Conservation (phyloP, 2,888 invertebrate genomes). For the Copidosoma aretas region DNA sequence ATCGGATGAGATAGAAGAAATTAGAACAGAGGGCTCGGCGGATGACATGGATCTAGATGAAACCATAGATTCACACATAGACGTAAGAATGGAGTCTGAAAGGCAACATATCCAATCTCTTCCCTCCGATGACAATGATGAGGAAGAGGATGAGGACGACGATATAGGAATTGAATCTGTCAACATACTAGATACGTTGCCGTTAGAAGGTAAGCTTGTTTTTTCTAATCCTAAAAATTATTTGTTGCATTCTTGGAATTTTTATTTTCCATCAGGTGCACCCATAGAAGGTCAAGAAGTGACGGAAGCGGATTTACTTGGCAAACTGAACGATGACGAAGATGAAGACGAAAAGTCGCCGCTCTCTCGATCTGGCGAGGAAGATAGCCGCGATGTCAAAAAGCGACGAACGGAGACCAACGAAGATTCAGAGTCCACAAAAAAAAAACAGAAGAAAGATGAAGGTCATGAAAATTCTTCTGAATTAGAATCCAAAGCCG, state of each 20-base stretch:
- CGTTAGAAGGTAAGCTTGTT: constrained; percentile 34
- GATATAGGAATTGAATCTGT: constrained; percentile 51
- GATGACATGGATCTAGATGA: constrained; percentile 61
- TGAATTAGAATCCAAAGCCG: constrained; percentile 54
- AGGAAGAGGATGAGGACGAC: constrained; percentile 53
- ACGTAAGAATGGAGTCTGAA: constrained; percentile 56
- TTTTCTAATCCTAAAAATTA: background rate
- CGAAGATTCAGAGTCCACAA: constrained; percentile 52
- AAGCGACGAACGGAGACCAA: constrained; percentile 59
- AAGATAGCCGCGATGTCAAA: constrained; percentile 55
- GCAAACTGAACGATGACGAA: constrained; percentile 57
- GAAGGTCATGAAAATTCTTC: constrained; percentile 56
- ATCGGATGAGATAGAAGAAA: constrained; percentile 52
- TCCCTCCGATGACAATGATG: constrained; percentile 56
- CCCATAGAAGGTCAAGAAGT: constrained; percentile 61
- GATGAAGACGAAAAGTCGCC: constrained; percentile 50
- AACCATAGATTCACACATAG: constrained; percentile 60
- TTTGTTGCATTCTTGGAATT: background rate
- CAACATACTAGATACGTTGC: constrained; percentile 60
- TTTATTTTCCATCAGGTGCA: constrained; percentile 49
- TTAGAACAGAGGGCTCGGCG: constrained; percentile 58
- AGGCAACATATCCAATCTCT: constrained; percentile 46
- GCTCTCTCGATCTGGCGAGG: constrained; percentile 50
- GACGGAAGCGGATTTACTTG: constrained; percentile 58
- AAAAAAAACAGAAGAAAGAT: constrained; percentile 59